phyloP scores from a whole-genome alignment of 2,888 invertebrate species.

The Eubasilissa splendida region DNA sequence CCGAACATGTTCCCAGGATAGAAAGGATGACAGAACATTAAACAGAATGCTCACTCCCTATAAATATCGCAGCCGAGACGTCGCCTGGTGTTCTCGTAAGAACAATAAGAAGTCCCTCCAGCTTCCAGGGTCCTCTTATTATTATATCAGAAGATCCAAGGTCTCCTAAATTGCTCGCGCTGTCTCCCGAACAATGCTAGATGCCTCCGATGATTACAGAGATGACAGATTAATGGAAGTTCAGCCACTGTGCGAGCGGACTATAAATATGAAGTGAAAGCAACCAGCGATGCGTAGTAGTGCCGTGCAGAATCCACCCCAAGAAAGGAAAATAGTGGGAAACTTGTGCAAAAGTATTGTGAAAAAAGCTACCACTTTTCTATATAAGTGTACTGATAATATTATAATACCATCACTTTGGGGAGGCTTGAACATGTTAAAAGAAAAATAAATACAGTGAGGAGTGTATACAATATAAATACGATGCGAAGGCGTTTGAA shows the following conservation, averaged over 20 bases:
- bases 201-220: conserved; percentile 35
- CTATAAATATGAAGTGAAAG: conserved; percentile 32
- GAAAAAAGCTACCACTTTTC: no score
- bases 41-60: conserved; percentile 20
- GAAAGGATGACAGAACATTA: conserved; percentile 33
- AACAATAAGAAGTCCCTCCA: conserved; percentile 30
- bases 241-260: conserved; percentile 14
- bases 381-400: no score
- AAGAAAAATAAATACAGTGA: no score
- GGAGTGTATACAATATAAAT: no score
- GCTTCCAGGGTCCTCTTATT: neutral
- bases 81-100: conserved; percentile 1
- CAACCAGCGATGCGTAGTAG: no score
- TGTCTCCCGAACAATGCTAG: conserved; percentile 37
- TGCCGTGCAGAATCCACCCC: no score
- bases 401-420: no score
- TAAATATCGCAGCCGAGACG: conserved; percentile 29
- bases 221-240: conserved; percentile 42
- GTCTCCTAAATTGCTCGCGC: conserved; percentile 33
- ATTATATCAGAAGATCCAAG: conserved; percentile 25
- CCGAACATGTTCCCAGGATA: conserved; percentile 11
- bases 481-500: no score
- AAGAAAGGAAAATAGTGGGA: no score
- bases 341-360: no score
- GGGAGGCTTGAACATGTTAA: no score